phyloP scores from a whole-genome alignment of 2,888 invertebrate species.

The Clunio marinus region DNA sequence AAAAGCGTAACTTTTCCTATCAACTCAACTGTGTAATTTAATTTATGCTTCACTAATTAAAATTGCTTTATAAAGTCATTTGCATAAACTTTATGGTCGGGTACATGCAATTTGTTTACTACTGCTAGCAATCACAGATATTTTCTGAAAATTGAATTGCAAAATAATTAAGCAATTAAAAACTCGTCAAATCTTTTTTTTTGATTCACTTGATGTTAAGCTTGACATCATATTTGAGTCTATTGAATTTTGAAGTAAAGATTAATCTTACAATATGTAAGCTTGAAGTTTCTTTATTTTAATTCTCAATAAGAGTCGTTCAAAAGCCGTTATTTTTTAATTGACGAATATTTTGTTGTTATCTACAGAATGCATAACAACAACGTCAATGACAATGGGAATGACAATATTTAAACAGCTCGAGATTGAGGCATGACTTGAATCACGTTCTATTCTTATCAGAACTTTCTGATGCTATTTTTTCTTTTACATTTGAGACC shows the following conservation, averaged over 20 bases:
- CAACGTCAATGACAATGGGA: not conserved
- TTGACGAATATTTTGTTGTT: not conserved
- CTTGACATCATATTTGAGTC: too few species aligned
- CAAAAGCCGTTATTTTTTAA: not conserved
- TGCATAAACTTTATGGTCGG: not conserved
- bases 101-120: not conserved
- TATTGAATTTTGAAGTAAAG: too few species aligned
- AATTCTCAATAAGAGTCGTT: too few species aligned
- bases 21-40: too few species aligned
- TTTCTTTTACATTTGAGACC: not conserved
- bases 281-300: too few species aligned
- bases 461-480: not conserved
- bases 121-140: not conserved
- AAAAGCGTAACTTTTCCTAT: not conserved
- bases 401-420: not conserved
- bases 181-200: too few species aligned
- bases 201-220: too few species aligned
- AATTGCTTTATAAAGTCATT: not conserved
- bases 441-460: constrained; percentile 6
- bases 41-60: not conserved
- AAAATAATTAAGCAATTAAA: too few species aligned
- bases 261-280: too few species aligned
- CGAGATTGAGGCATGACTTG: not conserved
- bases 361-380: not conserved
- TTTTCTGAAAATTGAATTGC: not conserved